Percentiles rank a stretch among this genome's conserved stretches.
phyloP scores from a whole-genome alignment of 37 sponge, comb jelly and placozoan genomes.

The Beroe forskalii region DNA sequence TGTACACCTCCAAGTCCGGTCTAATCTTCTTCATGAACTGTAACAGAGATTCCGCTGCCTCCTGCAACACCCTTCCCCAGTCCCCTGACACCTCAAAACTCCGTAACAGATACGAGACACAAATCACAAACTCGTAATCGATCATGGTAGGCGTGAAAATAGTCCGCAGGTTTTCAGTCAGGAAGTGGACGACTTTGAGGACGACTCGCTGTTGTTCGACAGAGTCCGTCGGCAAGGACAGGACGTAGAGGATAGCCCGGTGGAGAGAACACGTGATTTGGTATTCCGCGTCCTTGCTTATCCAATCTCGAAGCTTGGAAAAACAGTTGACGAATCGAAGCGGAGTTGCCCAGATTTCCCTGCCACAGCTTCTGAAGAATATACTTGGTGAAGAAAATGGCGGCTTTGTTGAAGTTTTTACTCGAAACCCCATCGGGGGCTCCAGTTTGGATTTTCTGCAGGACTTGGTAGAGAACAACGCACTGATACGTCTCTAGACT shows the following conservation, averaged over 20 bases:
- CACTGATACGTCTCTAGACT: background rate
- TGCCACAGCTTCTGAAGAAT: conserved; percentile 31
- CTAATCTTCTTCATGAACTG: background rate
- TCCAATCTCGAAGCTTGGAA: conserved; percentile 45
- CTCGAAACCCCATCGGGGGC: conserved; percentile 43
- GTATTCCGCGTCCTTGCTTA: conserved; percentile 7
- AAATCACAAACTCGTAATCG: conserved; percentile 33
- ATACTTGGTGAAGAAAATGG: conserved; percentile 38
- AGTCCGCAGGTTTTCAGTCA: conserved; percentile 1
- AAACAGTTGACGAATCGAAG: background rate
- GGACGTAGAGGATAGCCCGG: conserved; percentile 59
- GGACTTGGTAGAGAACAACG: background rate
- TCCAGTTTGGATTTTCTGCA: conserved; percentile 44
- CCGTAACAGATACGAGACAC: background rate
- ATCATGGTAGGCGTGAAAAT: background rate
- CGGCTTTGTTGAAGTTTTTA: conserved; percentile 59
- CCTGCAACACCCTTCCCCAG: conserved; percentile 27
- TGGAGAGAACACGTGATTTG: conserved; percentile 26
- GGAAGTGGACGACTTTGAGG: conserved; percentile 53
- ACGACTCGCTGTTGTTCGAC: background rate
- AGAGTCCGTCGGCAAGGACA: background rate
- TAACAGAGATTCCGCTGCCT: background rate
- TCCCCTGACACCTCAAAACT: background rate
- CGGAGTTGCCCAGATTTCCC: conserved; percentile 1
- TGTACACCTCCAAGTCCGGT: conserved; percentile 25